Percentiles rank a stretch among this genome's conserved stretches.
These are phyloP conservation scores for Penaeus japonicus DNA, from an alignment of 1,140 invertebrate genomes.

Conservation along the genomic window DNA sequence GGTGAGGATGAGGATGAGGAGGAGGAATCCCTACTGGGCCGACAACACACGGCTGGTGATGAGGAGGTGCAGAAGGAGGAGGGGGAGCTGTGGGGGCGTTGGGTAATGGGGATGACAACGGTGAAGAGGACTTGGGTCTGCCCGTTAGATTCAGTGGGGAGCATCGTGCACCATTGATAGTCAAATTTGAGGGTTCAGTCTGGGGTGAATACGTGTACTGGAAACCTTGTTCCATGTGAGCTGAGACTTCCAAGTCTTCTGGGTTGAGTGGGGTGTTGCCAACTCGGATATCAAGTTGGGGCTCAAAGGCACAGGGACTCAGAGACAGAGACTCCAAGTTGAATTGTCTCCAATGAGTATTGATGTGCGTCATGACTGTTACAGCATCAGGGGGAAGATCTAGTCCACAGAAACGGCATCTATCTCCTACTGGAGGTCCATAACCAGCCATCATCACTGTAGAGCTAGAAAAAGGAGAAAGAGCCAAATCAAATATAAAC, in stretches of 20 bases:
- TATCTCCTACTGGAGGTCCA: conserved; percentile 43
- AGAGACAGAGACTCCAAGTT: conserved; percentile 44
- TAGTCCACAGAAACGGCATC: conserved; percentile 57
- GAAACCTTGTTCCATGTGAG: conserved; percentile 48
- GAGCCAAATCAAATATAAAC: too few species aligned
- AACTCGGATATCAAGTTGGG: conserved; percentile 44
- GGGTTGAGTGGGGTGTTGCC: conserved; percentile 47
- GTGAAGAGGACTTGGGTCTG: conserved; percentile 51
- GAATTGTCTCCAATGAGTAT: conserved; percentile 55
- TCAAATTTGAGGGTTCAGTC: conserved; percentile 50
- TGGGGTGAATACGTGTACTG: conserved; percentile 55
- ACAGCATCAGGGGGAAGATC: conserved; percentile 58
- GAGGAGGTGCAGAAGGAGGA: conserved; percentile 8
- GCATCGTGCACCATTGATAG: conserved; percentile 50
- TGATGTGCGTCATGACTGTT: conserved; percentile 56
- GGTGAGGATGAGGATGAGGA: conserved; percentile 21
- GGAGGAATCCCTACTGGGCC: not conserved
- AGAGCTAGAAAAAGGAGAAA: not conserved
- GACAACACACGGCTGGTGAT: not conserved
- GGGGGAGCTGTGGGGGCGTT: conserved; percentile 12
- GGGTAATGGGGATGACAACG: conserved; percentile 37
- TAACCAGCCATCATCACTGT: conserved; percentile 39
- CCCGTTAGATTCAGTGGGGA: conserved; percentile 57
- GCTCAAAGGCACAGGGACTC: conserved; percentile 50
- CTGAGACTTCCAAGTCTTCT: conserved; percentile 51